These are phyloP conservation scores for Piliocolobus tephrosceles DNA, from an alignment of 2,113 vertebrate species.

Conservation along the genomic window DNA sequence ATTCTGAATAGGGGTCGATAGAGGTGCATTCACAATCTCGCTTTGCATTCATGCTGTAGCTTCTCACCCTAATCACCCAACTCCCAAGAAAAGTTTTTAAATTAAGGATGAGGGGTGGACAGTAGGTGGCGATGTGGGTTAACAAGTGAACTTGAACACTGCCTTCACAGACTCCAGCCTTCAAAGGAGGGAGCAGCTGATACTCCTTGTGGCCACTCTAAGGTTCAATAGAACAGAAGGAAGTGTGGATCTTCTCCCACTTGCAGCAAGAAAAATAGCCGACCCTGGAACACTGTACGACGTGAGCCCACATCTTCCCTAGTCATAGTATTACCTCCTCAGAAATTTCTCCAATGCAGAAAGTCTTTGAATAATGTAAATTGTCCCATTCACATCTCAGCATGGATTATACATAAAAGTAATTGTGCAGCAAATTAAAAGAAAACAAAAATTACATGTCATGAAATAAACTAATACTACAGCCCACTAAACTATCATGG, in stretches of 20 bases:
- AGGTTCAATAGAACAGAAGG: not conserved
- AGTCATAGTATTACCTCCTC: not conserved
- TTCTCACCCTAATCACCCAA: not conserved
- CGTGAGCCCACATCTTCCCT: not conserved
- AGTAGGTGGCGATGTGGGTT: constrained; percentile 46
- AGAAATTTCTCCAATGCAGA: not conserved
- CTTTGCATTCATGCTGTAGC: not conserved
- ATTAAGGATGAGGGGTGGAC: not conserved
- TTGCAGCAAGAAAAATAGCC: not conserved
- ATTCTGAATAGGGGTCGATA: too few species aligned
- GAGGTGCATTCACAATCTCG: not conserved
- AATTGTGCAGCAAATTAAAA: not conserved
- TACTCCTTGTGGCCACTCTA: too few species aligned
- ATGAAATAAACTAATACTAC: not conserved
- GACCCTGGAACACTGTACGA: not conserved
- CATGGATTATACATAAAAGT: not conserved
- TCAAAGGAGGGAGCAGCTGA: too few species aligned
- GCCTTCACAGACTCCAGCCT: not conserved
- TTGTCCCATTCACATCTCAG: not conserved
- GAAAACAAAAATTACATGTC: not conserved
- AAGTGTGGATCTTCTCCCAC: too few species aligned
- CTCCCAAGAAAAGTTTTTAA: not conserved
- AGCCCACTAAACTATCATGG: not conserved
- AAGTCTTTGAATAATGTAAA: not conserved
- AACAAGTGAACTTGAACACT: not conserved